Base-by-base conservation (phyloP, 2,113 vertebrate species). In the Chaenocephalus aceratus region DNA sequence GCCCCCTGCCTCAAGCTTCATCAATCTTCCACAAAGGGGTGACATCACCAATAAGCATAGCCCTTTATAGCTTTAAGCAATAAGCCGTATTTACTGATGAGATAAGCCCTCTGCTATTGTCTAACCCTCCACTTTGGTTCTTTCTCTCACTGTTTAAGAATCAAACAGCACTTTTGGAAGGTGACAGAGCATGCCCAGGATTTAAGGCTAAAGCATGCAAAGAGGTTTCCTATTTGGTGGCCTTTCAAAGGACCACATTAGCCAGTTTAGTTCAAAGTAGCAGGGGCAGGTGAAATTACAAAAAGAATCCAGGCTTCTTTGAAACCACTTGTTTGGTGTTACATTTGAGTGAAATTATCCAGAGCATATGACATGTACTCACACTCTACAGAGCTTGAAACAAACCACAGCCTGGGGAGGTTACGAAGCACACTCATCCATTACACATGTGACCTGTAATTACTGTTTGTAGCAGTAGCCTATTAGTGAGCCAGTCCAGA, bases 71-170 rank as follows among this genome's bases (percentile, higher is more conserved):
- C 95, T 92, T 92, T 91, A 89, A 96, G 95, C 95, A 96, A 94
- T 93, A 94, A 92, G 93, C 91, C 94, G 95, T 95, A 95, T 96
- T 97, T 97, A 95, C 94, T 95, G 95, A 96, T 96, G 94, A 96
- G 96, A 96, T 96, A 95, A 96, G 94, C 94, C 92, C 89, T 88
- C 75, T 82, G 65, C 92, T 80, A 95, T 96, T 96, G 95, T 96
- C 94, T 95, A 89, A 90, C 88, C 10, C 90, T 94, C 90, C 92
- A 94, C 95, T 96, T 94, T 93, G 88, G 94, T 94, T 93, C 95
- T 95, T 96, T 95, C 92, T 94, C 90, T 88, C 49, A 69, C 84
- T 89, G 90, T 77, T 86, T 82, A 90, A 77, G 91, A 94, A 93
- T 93, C 91, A 94, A 93, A 95, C 88, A 90, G 93, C 94, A 96